phyloP scores from a whole-genome alignment of 2,888 invertebrate genomes.

The Acleris cristana region DNA sequence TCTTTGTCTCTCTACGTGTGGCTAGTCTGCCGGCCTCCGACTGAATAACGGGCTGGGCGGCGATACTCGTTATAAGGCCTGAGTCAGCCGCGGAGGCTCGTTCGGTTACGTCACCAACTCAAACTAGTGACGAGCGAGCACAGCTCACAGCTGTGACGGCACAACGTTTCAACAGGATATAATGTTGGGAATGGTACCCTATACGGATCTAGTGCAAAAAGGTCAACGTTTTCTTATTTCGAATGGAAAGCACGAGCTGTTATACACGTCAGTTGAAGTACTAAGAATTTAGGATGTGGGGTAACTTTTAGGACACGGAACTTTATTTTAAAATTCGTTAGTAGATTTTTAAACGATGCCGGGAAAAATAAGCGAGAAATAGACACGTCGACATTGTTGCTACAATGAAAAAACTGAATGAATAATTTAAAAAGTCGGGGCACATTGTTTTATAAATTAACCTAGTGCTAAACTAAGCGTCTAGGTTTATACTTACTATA shows the following conservation, averaged over 20 bases:
- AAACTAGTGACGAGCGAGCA: neutral
- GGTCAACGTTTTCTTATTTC: constrained; percentile 7
- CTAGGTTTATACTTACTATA: too few relatives aligned
- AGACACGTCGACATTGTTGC: too few relatives aligned
- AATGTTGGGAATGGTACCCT: constrained; percentile 12
- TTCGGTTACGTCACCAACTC: constrained; percentile 34
- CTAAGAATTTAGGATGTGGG: neutral
- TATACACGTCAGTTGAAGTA: neutral
- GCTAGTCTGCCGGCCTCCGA: constrained; percentile 61
- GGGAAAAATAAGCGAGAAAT: too few relatives aligned
- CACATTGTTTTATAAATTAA: too few relatives aligned
- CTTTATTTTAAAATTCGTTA: too few relatives aligned
- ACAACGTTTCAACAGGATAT: constrained; percentile 6
- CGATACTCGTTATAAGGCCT: constrained; percentile 72
- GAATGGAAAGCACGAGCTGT: neutral
- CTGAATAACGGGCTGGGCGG: constrained; percentile 59
- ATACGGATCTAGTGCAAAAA: constrained; percentile 18
- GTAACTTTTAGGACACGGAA: too few relatives aligned
- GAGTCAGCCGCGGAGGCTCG: constrained; percentile 54
- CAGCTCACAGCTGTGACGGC: constrained; percentile 50
- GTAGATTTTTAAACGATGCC: too few relatives aligned
- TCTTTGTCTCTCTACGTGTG: constrained; percentile 55
- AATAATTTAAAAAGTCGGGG: too few relatives aligned
- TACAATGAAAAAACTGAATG: too few relatives aligned
- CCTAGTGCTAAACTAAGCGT: too few relatives aligned